Percentiles rank a stretch among this genome's conserved stretches.
These are phyloP conservation scores for Cebuella pygmaea DNA, from an alignment of 2,797 vertebrate genomes.

Conservation along the genomic window DNA sequence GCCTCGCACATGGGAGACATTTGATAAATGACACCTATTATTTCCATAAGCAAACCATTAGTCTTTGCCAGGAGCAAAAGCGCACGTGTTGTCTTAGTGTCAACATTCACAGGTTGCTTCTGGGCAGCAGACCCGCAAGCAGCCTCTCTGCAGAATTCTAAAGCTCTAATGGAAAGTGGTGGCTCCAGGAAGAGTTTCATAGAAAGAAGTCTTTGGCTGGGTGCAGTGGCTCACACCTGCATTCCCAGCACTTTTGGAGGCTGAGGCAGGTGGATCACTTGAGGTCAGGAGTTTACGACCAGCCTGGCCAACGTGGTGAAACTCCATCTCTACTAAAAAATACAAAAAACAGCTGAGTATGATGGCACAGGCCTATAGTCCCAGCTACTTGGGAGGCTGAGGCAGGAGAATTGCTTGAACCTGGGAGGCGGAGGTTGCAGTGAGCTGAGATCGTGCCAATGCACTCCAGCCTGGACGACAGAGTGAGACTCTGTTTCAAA, in stretches of 20 bases:
- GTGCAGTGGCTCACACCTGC: background rate
- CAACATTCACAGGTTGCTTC: background rate
- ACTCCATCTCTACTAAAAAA: too few relatives aligned
- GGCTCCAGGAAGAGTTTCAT: background rate
- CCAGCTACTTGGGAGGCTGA: too few relatives aligned
- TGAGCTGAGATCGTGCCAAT: background rate
- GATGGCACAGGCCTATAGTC: too few relatives aligned
- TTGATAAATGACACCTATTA: slow-evolving; percentile 48
- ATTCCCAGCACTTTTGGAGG: background rate
- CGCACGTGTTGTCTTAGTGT: background rate
- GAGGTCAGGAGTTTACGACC: too few relatives aligned
- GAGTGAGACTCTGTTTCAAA: background rate
- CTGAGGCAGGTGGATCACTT: background rate
- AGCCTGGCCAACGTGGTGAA: too few relatives aligned
- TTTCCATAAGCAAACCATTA: slow-evolving; percentile 54
- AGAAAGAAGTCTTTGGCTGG: background rate
- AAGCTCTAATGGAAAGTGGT: background rate
- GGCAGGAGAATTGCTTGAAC: background rate
- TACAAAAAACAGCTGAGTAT: too few relatives aligned
- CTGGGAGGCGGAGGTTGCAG: background rate
- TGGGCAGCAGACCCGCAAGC: slow-evolving; percentile 17
- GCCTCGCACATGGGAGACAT: background rate
- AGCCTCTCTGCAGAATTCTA: background rate
- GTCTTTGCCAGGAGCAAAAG: slow-evolving; percentile 36
- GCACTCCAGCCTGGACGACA: background rate